These are phyloP conservation scores for Todiramphus chloris DNA, from an alignment of 2,113 vertebrate genomes.

Conservation along the genomic window DNA sequence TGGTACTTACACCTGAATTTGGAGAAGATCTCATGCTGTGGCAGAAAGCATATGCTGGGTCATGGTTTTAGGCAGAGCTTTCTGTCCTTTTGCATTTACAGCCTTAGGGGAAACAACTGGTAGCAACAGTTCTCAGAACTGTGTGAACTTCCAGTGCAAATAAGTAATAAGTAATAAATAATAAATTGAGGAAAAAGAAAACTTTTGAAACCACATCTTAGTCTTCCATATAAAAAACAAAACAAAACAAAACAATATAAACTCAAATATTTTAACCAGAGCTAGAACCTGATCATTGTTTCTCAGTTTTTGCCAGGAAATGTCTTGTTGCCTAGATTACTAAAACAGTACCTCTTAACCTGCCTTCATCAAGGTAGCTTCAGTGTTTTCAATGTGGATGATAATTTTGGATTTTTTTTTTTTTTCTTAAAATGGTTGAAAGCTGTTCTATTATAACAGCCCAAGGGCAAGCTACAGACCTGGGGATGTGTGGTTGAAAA, in stretches of 20 bases:
- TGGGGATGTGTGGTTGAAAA: no score
- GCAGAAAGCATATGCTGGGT: slow-evolving; percentile 6
- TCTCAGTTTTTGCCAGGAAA: neutral
- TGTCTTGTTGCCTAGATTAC: neutral
- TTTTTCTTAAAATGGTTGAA: neutral
- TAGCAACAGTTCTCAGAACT: neutral
- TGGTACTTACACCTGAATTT: neutral
- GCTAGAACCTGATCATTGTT: neutral
- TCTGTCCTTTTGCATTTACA: neutral
- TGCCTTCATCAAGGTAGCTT: neutral
- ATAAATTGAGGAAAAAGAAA: neutral
- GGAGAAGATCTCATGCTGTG: neutral
- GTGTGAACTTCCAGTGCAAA: neutral
- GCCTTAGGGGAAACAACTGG: neutral
- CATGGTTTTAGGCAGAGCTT: neutral
- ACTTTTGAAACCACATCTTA: neutral
- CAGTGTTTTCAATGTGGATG: neutral
- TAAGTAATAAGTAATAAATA: neutral
- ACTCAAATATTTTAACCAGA: neutral
- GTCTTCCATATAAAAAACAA: neutral
- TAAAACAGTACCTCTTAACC: neutral
- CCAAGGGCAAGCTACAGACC: no score
- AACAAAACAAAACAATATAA: neutral
- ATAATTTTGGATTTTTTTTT: neutral
- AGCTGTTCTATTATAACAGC: neutral